Percentiles rank a stretch among this genome's conserved stretches.
phyloP scores from a whole-genome alignment of 1,140 invertebrate species.

The Drosophila subobscura region DNA sequence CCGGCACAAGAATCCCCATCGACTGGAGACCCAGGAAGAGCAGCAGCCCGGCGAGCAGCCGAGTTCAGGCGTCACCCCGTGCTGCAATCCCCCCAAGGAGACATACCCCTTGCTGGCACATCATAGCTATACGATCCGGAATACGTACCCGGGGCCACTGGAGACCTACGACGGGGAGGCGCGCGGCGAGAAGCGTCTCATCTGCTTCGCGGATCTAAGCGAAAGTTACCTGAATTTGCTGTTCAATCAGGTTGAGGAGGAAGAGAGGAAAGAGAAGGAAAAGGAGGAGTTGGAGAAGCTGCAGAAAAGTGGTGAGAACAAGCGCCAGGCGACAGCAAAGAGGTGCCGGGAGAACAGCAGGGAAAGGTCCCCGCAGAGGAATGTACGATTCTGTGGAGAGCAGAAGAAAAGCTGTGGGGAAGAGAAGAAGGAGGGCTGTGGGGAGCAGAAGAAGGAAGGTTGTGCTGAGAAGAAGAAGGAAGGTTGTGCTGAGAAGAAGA shows the following conservation, averaged over 20 bases:
- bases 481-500: background rate
- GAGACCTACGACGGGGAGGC: slow-evolving; percentile 62
- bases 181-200: slow-evolving; percentile 35
- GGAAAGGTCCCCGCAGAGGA: no score
- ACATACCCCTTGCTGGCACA: background rate
- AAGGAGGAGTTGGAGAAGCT: background rate
- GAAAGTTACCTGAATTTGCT: background rate
- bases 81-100: background rate
- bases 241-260: background rate
- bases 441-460: no score
- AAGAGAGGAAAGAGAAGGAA: background rate
- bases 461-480: background rate
- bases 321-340: no score
- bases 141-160: slow-evolving; percentile 51
- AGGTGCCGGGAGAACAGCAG: no score
- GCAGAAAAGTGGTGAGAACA: no score
- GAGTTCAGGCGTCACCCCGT: no score
- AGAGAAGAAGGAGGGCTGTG: background rate
- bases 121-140: slow-evolving; percentile 43
- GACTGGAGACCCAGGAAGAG: no score
- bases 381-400: no score
- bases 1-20: no score
- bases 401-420: background rate
- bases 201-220: slow-evolving; percentile 36
- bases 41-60: no score